Evolutionary conservation across 2,113 vertebrate genomes (phyloP).

Genomic region (Eulacestoma nigropectus): DNA sequence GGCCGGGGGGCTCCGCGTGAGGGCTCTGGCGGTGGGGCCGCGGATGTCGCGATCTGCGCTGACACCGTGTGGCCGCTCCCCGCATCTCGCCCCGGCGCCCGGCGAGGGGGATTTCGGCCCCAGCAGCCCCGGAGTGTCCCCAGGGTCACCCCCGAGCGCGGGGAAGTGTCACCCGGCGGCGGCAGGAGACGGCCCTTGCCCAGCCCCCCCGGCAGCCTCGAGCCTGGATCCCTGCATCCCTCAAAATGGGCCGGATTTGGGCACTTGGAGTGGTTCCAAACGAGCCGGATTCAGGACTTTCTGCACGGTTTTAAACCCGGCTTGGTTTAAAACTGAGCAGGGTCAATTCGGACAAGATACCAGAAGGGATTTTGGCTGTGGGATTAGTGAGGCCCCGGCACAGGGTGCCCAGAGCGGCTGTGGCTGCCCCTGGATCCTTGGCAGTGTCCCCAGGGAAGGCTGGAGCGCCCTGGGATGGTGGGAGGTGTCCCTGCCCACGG

Average conservation of each 20-base stretch:
- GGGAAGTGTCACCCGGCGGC: accelerated
- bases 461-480: neutral
- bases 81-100: neutral
- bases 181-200: no score
- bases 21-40: neutral
- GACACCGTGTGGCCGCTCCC: slow-evolving; percentile 66
- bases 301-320: accelerated
- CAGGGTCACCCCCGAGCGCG: accelerated
- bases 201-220: neutral
- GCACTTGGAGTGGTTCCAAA: accelerated
- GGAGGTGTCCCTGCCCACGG: neutral
- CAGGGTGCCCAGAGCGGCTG: neutral
- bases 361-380: no score
- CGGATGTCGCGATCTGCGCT: slow-evolving; percentile 53
- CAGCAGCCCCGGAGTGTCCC: neutral
- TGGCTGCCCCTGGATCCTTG: neutral
- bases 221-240: neutral
- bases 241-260: neutral
- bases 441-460: accelerated
- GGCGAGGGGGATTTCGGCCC: accelerated
- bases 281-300: neutral
- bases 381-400: neutral
- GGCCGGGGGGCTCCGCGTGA: accelerated
- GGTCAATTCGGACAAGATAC: accelerated
- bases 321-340: neutral